Conservation (phyloP, 1,140 invertebrate species). For the Nephila pilipes region DNA sequence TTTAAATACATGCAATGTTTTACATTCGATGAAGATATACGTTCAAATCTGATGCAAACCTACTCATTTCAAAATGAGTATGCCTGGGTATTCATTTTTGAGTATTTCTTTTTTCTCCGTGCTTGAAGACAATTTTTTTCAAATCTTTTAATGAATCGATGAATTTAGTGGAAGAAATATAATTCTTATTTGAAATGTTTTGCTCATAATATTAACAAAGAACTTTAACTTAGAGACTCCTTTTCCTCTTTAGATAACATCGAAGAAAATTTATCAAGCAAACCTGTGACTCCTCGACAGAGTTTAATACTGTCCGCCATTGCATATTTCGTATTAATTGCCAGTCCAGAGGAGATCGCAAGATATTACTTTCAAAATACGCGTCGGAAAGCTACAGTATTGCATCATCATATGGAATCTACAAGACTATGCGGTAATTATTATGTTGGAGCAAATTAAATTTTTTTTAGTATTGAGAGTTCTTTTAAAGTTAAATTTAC, state of each 20-base stretch:
- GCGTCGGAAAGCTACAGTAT: constrained; percentile 34
- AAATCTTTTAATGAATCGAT: too few species aligned
- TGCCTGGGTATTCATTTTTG: too few species aligned
- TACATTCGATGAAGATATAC: too few species aligned
- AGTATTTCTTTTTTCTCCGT: too few species aligned
- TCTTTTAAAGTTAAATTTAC: too few species aligned
- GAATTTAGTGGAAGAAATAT: too few species aligned
- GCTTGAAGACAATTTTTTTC: too few species aligned
- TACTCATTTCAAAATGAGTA: too few species aligned
- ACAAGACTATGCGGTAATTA: not conserved
- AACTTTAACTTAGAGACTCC: not conserved
- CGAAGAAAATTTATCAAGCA: not conserved
- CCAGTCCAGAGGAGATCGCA: constrained; percentile 38
- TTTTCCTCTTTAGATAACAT: not conserved
- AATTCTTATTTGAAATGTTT: not conserved
- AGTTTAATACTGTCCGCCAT: constrained; percentile 63
- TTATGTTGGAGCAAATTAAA: too few species aligned
- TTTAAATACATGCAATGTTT: too few species aligned
- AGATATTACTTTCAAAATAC: constrained; percentile 41
- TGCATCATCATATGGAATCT: constrained; percentile 36
- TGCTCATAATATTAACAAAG: not conserved
- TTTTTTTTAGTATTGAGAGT: too few species aligned
- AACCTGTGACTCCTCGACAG: constrained; percentile 16
- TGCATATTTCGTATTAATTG: constrained; percentile 49
- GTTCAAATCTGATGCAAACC: too few species aligned